Evolutionary conservation across 2,797 vertebrate genomes (phyloP).

Genomic region (Enteromius radiatus): DNA sequence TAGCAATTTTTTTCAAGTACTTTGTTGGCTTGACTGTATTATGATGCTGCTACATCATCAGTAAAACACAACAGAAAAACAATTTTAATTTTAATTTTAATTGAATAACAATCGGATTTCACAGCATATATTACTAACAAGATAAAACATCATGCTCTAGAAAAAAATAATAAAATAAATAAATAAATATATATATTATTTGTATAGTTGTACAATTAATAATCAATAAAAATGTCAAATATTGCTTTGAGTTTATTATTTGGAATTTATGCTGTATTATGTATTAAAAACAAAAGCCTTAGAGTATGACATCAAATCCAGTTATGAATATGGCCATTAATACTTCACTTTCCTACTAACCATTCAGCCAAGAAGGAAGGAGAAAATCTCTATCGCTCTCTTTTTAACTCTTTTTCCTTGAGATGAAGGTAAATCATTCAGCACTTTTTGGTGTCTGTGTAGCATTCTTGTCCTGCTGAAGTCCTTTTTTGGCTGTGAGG

Average conservation of each 20-base stretch:
- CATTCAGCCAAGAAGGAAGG: not conserved
- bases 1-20: not conserved
- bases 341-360: not conserved
- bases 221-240: not conserved
- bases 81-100: no score
- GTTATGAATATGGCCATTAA: not conserved
- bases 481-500: slow-evolving; percentile 47
- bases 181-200: not conserved
- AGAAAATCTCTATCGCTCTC: slow-evolving; percentile 10
- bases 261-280: not conserved
- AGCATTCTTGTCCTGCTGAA: slow-evolving; percentile 51
- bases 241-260: not conserved
- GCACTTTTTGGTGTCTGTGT: slow-evolving; percentile 47
- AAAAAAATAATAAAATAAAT: no score
- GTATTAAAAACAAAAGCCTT: not conserved
- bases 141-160: not conserved
- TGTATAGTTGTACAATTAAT: not conserved
- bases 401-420: slow-evolving; percentile 33
- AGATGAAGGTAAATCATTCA: slow-evolving; percentile 57
- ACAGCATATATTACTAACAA: not conserved
- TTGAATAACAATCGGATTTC: not conserved
- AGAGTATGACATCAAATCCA: not conserved
- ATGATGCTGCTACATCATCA: not conserved
- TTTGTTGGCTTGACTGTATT: not conserved
- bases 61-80: not conserved